These are phyloP conservation scores for Argopecten irradians DNA, from an alignment of 1,140 invertebrate species.

Conservation along the genomic window DNA sequence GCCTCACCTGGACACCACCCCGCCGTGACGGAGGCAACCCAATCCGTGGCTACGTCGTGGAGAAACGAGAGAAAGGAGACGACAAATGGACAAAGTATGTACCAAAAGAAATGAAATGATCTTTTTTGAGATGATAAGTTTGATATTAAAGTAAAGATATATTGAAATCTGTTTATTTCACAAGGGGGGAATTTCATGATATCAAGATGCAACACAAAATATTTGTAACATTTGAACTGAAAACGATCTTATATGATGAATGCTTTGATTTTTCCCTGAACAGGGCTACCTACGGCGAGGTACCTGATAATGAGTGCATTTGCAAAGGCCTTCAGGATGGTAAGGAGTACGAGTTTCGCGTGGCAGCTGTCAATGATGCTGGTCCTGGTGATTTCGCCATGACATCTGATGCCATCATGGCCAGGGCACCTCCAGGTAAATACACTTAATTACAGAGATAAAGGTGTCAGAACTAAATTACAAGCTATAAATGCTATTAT, in stretches of 20 bases:
- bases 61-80: constrained; percentile 89
- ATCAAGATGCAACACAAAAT: too few relatives aligned
- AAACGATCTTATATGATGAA: too few relatives aligned
- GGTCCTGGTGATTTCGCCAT: constrained; percentile 95
- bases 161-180: too few relatives aligned
- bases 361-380: constrained; percentile 96
- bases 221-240: too few relatives aligned
- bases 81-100: constrained; percentile 76
- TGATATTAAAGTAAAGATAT: too few relatives aligned
- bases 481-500: too few relatives aligned
- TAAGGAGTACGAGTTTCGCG: constrained; percentile 97
- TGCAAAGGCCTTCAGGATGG: constrained; percentile 94
- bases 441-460: background rate
- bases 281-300: constrained; percentile 69
- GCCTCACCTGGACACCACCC: constrained; percentile 94
- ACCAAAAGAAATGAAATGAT: too few relatives aligned
- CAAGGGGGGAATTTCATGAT: too few relatives aligned
- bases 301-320: constrained; percentile 81
- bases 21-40: constrained; percentile 87
- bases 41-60: constrained; percentile 93
- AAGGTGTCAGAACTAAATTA: too few relatives aligned
- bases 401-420: constrained; percentile 92
- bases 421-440: constrained; percentile 87
- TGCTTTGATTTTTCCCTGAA: constrained; percentile 37
- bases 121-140: too few relatives aligned